phyloP scores from a whole-genome alignment of 2,888 invertebrate genomes.

The Pheosia gnoma region DNA sequence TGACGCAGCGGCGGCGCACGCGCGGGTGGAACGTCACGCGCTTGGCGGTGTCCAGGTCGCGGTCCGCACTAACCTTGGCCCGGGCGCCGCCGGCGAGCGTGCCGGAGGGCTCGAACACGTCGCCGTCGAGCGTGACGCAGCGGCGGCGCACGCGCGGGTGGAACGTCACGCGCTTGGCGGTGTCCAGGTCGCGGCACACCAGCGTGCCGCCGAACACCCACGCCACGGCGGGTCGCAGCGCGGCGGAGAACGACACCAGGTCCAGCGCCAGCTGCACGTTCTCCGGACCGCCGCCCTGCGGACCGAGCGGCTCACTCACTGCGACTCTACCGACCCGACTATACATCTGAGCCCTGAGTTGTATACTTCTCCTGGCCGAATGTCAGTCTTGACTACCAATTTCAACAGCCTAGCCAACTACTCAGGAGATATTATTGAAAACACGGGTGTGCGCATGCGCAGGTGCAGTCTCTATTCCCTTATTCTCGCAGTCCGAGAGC shows the following conservation, averaged over 20 bases:
- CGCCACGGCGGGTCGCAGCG: constrained; percentile 90
- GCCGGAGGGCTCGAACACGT: constrained; percentile 95
- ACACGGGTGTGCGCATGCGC: too few species aligned
- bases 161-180: constrained; percentile 92
- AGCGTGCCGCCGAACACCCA: constrained; percentile 95
- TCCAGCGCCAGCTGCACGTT: constrained; percentile 93
- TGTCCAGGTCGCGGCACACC: constrained; percentile 91
- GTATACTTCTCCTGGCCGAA: too few species aligned
- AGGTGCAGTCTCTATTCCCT: too few species aligned
- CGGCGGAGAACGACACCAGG: constrained; percentile 88
- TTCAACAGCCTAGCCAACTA: too few species aligned
- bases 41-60: constrained; percentile 91
- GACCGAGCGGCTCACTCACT: background rate
- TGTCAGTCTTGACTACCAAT: too few species aligned
- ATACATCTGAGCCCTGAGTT: too few species aligned
- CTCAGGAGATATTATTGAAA: too few species aligned
- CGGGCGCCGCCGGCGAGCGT: constrained; percentile 94
- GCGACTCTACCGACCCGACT: too few species aligned
- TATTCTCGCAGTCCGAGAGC: too few species aligned
- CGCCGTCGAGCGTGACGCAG: constrained; percentile 95
- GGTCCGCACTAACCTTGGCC: constrained; percentile 67
- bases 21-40: constrained; percentile 90
- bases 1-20: constrained; percentile 89
- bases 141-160: constrained; percentile 87
- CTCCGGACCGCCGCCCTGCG: constrained; percentile 86